These are phyloP conservation scores for Collichthys lucidus DNA, from an alignment of 2,113 vertebrate genomes.

Conservation along the genomic window DNA sequence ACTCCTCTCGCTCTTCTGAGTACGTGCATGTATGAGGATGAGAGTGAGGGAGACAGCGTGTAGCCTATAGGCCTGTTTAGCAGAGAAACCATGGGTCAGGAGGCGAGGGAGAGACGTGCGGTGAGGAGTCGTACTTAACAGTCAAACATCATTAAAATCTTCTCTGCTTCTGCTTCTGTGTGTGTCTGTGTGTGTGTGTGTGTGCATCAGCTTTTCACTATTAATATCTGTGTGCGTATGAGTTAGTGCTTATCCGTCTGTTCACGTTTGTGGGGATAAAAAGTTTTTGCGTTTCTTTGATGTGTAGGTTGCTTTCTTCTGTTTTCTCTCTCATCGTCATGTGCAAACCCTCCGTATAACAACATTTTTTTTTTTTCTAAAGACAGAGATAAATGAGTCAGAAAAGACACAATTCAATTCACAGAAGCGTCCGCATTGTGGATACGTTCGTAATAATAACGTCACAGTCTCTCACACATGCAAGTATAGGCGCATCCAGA, in stretches of 20 bases:
- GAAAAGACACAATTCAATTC: slow-evolving; percentile 39
- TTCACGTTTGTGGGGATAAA: slow-evolving; percentile 10
- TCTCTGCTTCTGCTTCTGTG: not conserved
- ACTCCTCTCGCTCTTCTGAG: slow-evolving; percentile 23
- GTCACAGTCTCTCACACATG: not conserved
- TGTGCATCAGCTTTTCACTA: not conserved
- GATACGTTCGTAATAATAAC: slow-evolving; percentile 14
- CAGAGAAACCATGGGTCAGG: slow-evolving; percentile 55
- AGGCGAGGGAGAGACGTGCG: slow-evolving; percentile 50
- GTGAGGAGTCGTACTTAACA: slow-evolving; percentile 54
- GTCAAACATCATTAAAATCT: slow-evolving; percentile 73
- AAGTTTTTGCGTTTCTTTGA: slow-evolving; percentile 19
- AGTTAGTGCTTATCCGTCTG: slow-evolving; percentile 6
- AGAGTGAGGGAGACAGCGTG: not conserved
- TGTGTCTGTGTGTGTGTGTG: slow-evolving; percentile 1
- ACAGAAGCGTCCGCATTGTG: slow-evolving; percentile 17
- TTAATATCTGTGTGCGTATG: slow-evolving; percentile 1
- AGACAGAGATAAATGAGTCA: slow-evolving; percentile 39
- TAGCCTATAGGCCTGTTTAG: slow-evolving; percentile 63
- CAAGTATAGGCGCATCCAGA: slow-evolving; percentile 1
- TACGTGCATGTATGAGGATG: slow-evolving; percentile 8
- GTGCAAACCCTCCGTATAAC: slow-evolving; percentile 22
- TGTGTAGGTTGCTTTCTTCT: slow-evolving; percentile 13
- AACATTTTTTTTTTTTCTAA: slow-evolving; percentile 9
- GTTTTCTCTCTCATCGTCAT: slow-evolving; percentile 27